A percentile compares a stretch with the other conserved stretches of the same genome.
These are phyloP conservation scores for Phyto melanocephala DNA, from an alignment of 2,888 invertebrate species.

Conservation along the genomic window DNA sequence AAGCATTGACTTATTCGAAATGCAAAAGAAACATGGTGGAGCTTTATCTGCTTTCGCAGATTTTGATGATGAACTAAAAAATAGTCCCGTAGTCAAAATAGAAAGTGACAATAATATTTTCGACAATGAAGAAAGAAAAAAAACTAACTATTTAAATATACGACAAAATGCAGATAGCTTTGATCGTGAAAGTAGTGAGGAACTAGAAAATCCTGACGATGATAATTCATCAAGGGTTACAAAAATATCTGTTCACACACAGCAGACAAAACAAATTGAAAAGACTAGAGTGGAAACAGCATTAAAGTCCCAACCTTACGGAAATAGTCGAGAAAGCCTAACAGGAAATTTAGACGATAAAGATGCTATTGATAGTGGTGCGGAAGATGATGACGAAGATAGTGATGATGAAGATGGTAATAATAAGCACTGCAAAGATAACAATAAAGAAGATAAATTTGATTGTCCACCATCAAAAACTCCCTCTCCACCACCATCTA, in stretches of 20 bases:
- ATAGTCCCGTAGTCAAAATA: conserved; percentile 75
- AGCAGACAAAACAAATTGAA: conserved; percentile 8
- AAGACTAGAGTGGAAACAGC: background rate
- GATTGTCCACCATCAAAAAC: conserved; percentile 71
- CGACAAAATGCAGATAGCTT: conserved; percentile 52
- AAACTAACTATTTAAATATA: background rate
- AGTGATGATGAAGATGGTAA: conserved; percentile 53
- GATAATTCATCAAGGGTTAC: conserved; percentile 69
- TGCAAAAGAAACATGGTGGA: conserved; percentile 67
- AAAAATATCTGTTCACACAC: conserved; percentile 60
- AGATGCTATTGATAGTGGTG: conserved; percentile 9
- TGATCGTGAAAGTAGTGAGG: conserved; percentile 67
- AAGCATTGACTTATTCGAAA: conserved; percentile 76
- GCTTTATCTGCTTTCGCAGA: conserved; percentile 72
- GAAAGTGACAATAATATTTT: conserved; percentile 10
- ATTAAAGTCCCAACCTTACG: conserved; percentile 65
- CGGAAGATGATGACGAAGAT: conserved; percentile 60
- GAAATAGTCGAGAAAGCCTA: conserved; percentile 72
- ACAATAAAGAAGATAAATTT: conserved; percentile 63
- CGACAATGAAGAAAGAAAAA: background rate
- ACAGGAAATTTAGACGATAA: conserved; percentile 40
- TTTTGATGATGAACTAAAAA: conserved; percentile 75
- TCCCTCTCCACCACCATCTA: conserved; percentile 69
- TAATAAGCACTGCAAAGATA: background rate
- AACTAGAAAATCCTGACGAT: conserved; percentile 68